Evolutionary conservation across 2,797 vertebrate genomes (phyloP).

Genomic region (Oreonectes daqikongensis): DNA sequence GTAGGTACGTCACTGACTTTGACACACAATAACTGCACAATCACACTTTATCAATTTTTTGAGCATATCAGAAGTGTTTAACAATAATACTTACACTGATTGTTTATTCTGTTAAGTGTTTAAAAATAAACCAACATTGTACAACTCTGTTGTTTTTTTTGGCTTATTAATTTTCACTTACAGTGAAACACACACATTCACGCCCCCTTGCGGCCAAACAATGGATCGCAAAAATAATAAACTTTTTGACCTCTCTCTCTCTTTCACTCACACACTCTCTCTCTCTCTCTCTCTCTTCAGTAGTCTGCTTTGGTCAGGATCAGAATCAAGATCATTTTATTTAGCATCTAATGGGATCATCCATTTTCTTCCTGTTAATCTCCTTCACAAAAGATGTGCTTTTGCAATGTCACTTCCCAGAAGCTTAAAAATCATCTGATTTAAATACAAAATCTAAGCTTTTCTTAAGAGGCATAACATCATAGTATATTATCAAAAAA

Average conservation of each 20-base stretch:
- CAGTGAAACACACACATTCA: background rate
- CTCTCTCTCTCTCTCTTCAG: no score
- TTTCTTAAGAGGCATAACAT: constrained; percentile 8
- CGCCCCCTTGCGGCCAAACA: background rate
- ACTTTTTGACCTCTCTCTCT: background rate
- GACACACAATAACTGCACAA: background rate
- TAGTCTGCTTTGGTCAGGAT: background rate
- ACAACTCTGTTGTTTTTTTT: background rate
- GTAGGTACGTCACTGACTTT: background rate
- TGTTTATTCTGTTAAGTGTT: constrained; percentile 8
- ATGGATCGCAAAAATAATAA: background rate
- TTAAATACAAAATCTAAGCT: background rate
- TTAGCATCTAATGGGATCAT: background rate
- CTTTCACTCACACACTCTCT: background rate
- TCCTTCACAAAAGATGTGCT: no score
- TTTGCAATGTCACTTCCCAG: background rate
- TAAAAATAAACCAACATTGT: background rate
- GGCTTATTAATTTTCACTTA: background rate
- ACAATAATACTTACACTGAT: background rate
- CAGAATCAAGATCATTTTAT: constrained; percentile 13
- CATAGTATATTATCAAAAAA: background rate
- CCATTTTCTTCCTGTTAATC: background rate
- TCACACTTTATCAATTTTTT: background rate
- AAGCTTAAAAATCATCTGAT: background rate
- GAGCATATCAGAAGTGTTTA: background rate